These are phyloP conservation scores for Lagopus leucura DNA, from an alignment of 2,113 vertebrate species.

Conservation along the genomic window DNA sequence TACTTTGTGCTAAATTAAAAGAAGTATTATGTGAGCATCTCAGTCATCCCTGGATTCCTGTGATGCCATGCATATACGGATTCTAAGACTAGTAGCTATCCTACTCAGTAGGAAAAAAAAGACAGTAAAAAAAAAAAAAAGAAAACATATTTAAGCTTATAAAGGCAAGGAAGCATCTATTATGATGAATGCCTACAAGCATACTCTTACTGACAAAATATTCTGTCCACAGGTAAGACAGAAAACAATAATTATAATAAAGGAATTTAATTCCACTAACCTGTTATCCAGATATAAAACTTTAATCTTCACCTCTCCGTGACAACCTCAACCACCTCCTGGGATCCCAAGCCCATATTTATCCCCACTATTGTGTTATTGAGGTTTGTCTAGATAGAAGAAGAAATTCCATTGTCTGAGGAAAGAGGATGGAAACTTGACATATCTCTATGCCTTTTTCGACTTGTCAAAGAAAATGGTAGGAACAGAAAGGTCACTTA, in stretches of 20 bases:
- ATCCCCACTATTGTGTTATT: background rate
- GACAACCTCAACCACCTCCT: background rate
- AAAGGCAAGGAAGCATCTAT: background rate
- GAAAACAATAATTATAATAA: background rate
- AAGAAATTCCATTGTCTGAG: background rate
- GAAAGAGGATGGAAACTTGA: background rate
- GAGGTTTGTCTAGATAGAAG: background rate
- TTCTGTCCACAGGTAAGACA: background rate
- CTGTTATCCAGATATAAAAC: background rate
- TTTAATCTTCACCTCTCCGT: background rate
- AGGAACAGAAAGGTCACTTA: background rate
- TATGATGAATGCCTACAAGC: background rate
- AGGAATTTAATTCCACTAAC: background rate
- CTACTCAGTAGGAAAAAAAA: background rate
- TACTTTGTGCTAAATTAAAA: background rate
- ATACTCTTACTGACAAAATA: background rate
- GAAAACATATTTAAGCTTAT: background rate
- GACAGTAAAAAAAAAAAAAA: background rate
- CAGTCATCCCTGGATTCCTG: background rate
- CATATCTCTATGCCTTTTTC: background rate
- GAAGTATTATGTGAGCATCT: background rate
- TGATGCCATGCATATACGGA: background rate
- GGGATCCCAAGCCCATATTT: background rate
- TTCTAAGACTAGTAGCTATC: background rate
- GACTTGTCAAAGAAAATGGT: background rate